Evolutionary conservation across 2,113 vertebrate genomes (phyloP).

Genomic region (Hyla sarda): DNA sequence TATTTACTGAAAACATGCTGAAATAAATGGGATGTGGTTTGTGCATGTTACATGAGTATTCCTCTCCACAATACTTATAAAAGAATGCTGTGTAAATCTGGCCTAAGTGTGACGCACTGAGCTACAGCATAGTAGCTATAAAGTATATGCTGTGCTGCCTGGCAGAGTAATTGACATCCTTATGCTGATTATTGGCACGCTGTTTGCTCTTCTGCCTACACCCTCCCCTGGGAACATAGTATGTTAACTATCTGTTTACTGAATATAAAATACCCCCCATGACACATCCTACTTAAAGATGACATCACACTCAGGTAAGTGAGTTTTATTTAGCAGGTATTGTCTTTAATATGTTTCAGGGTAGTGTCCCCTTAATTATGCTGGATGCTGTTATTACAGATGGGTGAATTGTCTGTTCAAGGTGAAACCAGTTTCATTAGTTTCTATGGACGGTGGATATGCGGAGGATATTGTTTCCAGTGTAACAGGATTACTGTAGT

Average conservation of each 20-base stretch:
- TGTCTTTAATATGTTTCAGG: background rate
- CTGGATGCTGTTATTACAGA: background rate
- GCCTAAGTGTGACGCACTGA: background rate
- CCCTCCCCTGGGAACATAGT: background rate
- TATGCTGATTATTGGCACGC: background rate
- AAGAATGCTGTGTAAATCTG: no score
- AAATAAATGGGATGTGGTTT: no score
- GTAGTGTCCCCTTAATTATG: constrained; percentile 14
- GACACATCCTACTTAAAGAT: background rate
- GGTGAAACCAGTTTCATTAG: constrained; percentile 25
- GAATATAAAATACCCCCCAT: background rate
- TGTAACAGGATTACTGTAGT: background rate
- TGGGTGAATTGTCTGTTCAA: background rate
- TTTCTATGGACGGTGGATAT: background rate
- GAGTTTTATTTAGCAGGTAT: background rate
- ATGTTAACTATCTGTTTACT: background rate
- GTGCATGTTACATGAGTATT: no score
- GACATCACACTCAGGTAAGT: background rate
- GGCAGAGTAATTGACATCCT: background rate
- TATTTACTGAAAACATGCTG: no score
- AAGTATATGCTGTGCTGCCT: background rate
- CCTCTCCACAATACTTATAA: no score
- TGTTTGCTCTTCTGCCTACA: background rate
- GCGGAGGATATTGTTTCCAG: background rate
- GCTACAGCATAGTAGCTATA: background rate